A percentile compares a stretch with the other conserved stretches of the same genome.
phyloP scores from a whole-genome alignment of 2,797 vertebrate species.

The Eidolon dupreanum region DNA sequence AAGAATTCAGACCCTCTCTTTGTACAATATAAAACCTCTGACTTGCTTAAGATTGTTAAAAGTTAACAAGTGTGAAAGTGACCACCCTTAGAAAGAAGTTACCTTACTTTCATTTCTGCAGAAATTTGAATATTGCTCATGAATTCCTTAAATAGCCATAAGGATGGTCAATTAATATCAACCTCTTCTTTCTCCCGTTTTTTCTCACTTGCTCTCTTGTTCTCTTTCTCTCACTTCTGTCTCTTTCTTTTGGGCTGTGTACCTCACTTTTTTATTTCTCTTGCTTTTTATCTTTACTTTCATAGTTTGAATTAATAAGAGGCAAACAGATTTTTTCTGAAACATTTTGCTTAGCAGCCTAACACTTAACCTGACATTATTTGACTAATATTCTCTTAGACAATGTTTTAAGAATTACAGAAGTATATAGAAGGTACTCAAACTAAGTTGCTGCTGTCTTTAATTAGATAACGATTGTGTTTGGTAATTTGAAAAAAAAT shows the following conservation, averaged over 20 bases:
- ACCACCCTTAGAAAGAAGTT: neutral
- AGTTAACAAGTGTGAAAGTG: neutral
- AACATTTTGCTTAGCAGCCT: neutral
- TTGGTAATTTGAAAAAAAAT: neutral
- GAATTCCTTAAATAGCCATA: neutral
- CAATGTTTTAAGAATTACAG: neutral
- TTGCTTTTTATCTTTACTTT: neutral
- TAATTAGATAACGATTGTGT: neutral
- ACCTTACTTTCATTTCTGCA: neutral
- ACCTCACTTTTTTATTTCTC: neutral
- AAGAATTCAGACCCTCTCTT: neutral
- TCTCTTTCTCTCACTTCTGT: neutral
- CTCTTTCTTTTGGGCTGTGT: neutral
- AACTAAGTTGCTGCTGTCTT: neutral
- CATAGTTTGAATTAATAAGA: neutral
- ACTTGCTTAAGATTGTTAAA: slow-evolving; percentile 2
- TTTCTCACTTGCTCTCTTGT: neutral
- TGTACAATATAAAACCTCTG: neutral
- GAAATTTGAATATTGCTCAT: neutral
- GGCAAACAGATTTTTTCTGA: neutral
- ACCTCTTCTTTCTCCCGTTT: accelerated
- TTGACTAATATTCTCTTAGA: neutral
- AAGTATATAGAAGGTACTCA: neutral
- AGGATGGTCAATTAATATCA: too few relatives aligned
- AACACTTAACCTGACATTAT: neutral